phyloP scores from a whole-genome alignment of 2,797 vertebrate species.

The Phoeniculus purpureus region DNA sequence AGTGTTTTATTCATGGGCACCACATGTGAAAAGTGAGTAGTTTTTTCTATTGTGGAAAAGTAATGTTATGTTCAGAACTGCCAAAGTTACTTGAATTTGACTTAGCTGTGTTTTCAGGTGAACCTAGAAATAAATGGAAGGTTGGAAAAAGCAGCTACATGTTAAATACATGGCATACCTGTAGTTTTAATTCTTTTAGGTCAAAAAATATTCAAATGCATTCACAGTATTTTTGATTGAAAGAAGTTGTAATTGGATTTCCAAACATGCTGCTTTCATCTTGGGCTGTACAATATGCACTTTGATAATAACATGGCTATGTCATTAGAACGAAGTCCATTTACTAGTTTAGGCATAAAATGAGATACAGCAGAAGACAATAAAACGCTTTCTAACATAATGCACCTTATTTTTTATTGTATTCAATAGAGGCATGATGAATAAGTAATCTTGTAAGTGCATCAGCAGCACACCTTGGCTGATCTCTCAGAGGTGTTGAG shows the following conservation, averaged over 20 bases:
- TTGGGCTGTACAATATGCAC: slow-evolving; percentile 84
- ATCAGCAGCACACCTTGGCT: slow-evolving; percentile 78
- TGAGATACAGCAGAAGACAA: slow-evolving; percentile 90
- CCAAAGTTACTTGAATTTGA: slow-evolving; percentile 84
- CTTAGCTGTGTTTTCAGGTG: slow-evolving; percentile 77
- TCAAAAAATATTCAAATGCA: slow-evolving; percentile 89
- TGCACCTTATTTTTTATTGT: slow-evolving; percentile 79
- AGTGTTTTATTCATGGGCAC: slow-evolving; percentile 74
- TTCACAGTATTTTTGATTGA: slow-evolving; percentile 92
- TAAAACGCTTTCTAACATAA: slow-evolving; percentile 87
- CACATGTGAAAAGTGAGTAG: slow-evolving; percentile 65
- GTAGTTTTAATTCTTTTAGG: slow-evolving; percentile 89
- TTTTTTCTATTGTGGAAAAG: slow-evolving; percentile 78
- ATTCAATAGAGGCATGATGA: slow-evolving; percentile 88
- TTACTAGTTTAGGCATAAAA: slow-evolving; percentile 89
- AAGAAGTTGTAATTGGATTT: slow-evolving; percentile 97
- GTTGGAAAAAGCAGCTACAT: slow-evolving; percentile 84
- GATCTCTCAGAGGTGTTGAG: slow-evolving; percentile 66
- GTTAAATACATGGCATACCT: slow-evolving; percentile 90
- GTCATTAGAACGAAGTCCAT: slow-evolving; percentile 91
- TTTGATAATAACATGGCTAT: slow-evolving; percentile 95
- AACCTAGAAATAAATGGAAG: slow-evolving; percentile 76
- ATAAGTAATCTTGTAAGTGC: slow-evolving; percentile 92
- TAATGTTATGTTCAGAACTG: slow-evolving; percentile 86
- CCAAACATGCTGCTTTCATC: slow-evolving; percentile 88